Evolutionary conservation across 2,888 invertebrate species (phyloP).

Genomic region (Cerastis leucographa): DNA sequence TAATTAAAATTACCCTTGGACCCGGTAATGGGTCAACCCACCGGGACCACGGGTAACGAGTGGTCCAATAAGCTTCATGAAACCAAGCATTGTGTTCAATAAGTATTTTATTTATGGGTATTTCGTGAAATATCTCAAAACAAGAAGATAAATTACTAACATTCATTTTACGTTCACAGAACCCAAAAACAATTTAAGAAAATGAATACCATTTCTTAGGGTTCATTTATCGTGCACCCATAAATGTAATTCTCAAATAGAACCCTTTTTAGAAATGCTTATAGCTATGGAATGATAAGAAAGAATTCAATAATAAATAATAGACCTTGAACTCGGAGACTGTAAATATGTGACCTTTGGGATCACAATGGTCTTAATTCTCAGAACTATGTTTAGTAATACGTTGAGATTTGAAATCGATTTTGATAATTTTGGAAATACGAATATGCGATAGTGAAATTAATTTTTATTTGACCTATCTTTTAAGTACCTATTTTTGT

Average conservation of each 20-base stretch:
- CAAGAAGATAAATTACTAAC: not conserved
- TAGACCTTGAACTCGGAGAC: slow-evolving; percentile 37
- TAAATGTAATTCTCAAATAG: slow-evolving; percentile 39
- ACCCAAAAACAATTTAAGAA: slow-evolving; percentile 28
- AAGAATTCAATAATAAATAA: slow-evolving; percentile 54
- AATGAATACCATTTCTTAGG: slow-evolving; percentile 34
- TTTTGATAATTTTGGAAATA: not conserved
- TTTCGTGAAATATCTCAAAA: not conserved
- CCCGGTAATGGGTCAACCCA: no score
- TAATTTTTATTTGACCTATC: not conserved
- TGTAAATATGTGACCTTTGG: slow-evolving; percentile 31
- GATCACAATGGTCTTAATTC: not conserved
- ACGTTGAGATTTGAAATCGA: not conserved
- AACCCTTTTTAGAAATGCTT: slow-evolving; percentile 36
- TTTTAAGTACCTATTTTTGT: not conserved
- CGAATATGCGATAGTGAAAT: not conserved
- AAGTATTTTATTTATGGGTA: not conserved
- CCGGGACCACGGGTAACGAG: no score
- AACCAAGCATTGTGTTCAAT: not conserved
- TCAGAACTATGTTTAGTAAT: slow-evolving; percentile 3
- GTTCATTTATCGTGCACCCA: slow-evolving; percentile 31
- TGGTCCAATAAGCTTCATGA: not conserved
- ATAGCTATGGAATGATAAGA: slow-evolving; percentile 46
- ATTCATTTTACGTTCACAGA: slow-evolving; percentile 3
- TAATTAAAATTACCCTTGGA: no score